A percentile compares a stretch with the other conserved stretches of the same genome.
Conservation (phyloP, 1,140 invertebrate genomes). For the Phortica variegata region DNA sequence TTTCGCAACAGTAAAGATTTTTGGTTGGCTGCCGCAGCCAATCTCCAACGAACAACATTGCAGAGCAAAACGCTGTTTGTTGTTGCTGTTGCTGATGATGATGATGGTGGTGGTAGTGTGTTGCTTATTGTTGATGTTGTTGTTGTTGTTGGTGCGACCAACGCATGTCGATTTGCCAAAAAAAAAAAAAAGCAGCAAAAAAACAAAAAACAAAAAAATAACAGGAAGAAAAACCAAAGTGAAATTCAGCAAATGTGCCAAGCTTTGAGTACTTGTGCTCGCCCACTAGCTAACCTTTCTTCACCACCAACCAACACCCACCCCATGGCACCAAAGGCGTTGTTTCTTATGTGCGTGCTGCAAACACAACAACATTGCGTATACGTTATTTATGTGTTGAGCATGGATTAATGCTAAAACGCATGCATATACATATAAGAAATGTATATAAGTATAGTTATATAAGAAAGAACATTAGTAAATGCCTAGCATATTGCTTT, state of each 20-base stretch:
- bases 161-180: too few species aligned
- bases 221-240: conserved; percentile 22
- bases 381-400: conserved; percentile 37
- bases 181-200: too few species aligned
- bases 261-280: not conserved
- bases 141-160: too few species aligned
- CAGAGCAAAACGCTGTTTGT: conserved; percentile 1
- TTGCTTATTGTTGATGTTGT: conserved; percentile 5
- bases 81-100: conserved; percentile 10
- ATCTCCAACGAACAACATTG: conserved; percentile 39
- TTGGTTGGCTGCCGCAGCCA: conserved; percentile 53
- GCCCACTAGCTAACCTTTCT: conserved; percentile 6
- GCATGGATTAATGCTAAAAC: conserved; percentile 2
- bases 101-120: conserved; percentile 21
- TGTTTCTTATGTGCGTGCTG: too few species aligned
- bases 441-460: not conserved
- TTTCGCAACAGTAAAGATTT: conserved; percentile 55
- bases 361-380: conserved; percentile 33
- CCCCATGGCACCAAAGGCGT: too few species aligned
- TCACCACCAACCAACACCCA: conserved; percentile 1
- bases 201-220: conserved; percentile 10
- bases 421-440: not conserved
- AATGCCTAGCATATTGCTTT: not conserved
- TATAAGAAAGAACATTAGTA: not conserved
- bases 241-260: conserved; percentile 23